phyloP scores from a whole-genome alignment of 2,113 vertebrate genomes.

The Tautogolabrus adspersus region DNA sequence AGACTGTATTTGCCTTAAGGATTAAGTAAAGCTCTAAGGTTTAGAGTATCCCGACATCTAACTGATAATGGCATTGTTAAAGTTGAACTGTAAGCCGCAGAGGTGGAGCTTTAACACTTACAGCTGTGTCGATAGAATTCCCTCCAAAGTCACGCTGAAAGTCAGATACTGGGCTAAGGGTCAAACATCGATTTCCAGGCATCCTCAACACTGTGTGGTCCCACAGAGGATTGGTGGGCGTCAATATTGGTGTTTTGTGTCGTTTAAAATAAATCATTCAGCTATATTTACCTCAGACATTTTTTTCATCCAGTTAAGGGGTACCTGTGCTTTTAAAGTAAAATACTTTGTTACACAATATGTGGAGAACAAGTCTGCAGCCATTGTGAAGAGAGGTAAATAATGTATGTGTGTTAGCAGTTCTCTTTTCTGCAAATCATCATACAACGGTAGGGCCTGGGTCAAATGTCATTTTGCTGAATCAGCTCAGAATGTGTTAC shows the following conservation, averaged over 20 bases:
- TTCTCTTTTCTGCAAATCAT: background rate
- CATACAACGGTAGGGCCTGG: background rate
- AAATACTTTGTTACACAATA: background rate
- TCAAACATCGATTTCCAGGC: conserved; percentile 65
- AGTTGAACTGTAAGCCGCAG: conserved; percentile 4
- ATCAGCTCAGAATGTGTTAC: background rate
- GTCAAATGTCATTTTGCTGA: conserved; percentile 1
- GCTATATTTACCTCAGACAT: conserved; percentile 26
- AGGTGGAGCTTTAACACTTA: conserved; percentile 18
- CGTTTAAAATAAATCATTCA: conserved; percentile 48
- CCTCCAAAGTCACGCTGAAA: conserved; percentile 62
- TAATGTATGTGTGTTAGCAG: background rate
- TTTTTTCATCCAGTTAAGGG: background rate
- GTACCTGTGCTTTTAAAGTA: background rate
- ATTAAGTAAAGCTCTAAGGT: conserved; percentile 19
- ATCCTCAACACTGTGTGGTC: conserved; percentile 35
- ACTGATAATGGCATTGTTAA: conserved; percentile 13
- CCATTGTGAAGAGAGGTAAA: background rate
- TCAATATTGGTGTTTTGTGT: conserved; percentile 62
- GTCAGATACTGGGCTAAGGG: conserved; percentile 63
- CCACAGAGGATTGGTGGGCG: conserved; percentile 3
- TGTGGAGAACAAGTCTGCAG: background rate
- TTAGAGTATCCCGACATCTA: background rate
- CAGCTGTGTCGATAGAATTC: conserved; percentile 21
- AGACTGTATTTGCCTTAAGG: background rate